A percentile compares a stretch with the other conserved stretches of the same genome.
phyloP scores from a whole-genome alignment of 2,888 invertebrate genomes.

The Sicus ferrugineus region DNA sequence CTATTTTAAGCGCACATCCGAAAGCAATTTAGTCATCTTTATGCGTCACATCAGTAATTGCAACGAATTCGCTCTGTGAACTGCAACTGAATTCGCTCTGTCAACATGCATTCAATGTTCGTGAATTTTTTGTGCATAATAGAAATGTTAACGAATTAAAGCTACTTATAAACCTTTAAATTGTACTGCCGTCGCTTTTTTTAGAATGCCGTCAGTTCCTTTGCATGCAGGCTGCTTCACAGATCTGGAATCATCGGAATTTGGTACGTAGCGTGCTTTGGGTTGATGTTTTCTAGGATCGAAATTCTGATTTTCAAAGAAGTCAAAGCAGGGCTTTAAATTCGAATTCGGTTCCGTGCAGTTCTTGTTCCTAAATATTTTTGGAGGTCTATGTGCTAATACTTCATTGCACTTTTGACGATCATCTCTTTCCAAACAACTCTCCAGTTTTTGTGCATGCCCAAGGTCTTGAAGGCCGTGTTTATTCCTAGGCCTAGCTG shows the following conservation, averaged over 20 bases:
- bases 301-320: slow-evolving; percentile 73
- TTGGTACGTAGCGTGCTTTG: slow-evolving; percentile 78
- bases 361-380: slow-evolving; percentile 45
- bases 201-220: slow-evolving; percentile 46
- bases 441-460: neutral
- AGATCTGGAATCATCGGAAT: slow-evolving; percentile 62
- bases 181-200: slow-evolving; percentile 56
- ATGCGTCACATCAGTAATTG: too few relatives aligned
- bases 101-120: too few relatives aligned
- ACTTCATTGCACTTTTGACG: slow-evolving; percentile 68
- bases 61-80: too few relatives aligned
- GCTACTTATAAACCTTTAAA: slow-evolving; percentile 55
- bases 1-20: too few relatives aligned
- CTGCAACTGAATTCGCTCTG: too few relatives aligned
- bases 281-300: slow-evolving; percentile 80
- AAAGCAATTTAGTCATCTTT: too few relatives aligned
- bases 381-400: slow-evolving; percentile 67
- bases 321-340: slow-evolving; percentile 63
- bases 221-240: slow-evolving; percentile 10
- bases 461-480: too few relatives aligned
- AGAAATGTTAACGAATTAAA: neutral
- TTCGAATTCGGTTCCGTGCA: slow-evolving; percentile 59
- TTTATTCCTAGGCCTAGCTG: slow-evolving; percentile 77
- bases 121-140: too few relatives aligned
- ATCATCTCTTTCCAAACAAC: slow-evolving; percentile 54